Evolutionary conservation across 2,113 vertebrate species (phyloP), one percentile per base, ranked within the genome.

Genomic region (Hiodon alosoides): DNA sequence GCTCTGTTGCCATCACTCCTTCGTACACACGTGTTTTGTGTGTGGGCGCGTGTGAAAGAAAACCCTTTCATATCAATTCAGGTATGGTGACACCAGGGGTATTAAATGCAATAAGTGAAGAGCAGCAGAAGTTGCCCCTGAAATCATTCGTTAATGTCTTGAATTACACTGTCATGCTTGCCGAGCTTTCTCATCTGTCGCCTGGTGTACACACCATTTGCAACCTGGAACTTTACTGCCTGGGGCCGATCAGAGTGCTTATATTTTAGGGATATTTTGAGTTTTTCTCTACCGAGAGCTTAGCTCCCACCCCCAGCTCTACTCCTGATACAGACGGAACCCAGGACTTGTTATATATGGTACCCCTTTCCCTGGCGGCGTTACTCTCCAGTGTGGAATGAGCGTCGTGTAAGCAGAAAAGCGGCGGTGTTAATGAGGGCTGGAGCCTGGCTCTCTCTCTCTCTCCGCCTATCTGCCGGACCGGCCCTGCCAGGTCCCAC

Each of bases 161-260:
- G 69, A 57, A 17, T 71, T 71, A 55, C 58, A 59, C 50, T 71
- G 70, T 54, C 70, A 71, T 71, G 70, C 54, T 73, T 48, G n/a
- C 17, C 3, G 62, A 60, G 59, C 7, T 53, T 73, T 73, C 60
- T 54, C 71, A 53, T 54, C 53, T 71, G 17, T 60, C 4, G 11
- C 59, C 4, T 13, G 59, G 11, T 60, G 59, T 13, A 60, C 11
- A 31, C 31, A 60, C 4, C 59, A 60, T 10, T 14, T 60, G 59
- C 59, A 60, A 10, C 59, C 59, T 60, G 47, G 31, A 65, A 31
- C 17, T 17, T 46, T 14, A 3, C 16, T 31, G 62, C 31, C 64
- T 48, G 64, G 64, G 64, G 64, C 7, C 13, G n/a, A 60, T 60
- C 7, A 14, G 8, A 10, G 13, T 14, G n/a, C 10, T 60, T 14